Percentiles rank a stretch among this genome's conserved stretches.
phyloP scores from a whole-genome alignment of 2,113 vertebrate species.

The Addax nasomaculatus region DNA sequence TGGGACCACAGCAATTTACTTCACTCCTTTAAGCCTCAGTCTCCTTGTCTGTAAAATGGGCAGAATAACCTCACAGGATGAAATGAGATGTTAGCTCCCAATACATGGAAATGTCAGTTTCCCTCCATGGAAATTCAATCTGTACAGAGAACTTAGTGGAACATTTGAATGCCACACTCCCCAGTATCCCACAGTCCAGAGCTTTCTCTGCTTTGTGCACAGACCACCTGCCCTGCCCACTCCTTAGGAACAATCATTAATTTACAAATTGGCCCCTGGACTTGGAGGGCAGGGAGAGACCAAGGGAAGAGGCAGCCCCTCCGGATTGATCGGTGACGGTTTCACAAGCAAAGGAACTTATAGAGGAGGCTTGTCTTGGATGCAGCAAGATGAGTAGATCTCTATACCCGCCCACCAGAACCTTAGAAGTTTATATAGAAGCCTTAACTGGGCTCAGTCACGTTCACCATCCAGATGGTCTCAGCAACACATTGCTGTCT shows the following conservation, averaged over 20 bases:
- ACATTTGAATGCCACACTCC: background rate
- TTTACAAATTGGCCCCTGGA: background rate
- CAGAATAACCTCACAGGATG: background rate
- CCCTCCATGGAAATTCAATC: background rate
- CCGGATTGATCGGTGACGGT: accelerated
- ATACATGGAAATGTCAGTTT: background rate
- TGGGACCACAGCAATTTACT: background rate
- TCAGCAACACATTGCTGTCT: background rate
- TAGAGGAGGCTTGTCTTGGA: background rate
- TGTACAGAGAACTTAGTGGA: background rate
- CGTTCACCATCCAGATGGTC: background rate
- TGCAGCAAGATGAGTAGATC: background rate
- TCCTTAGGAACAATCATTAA: background rate
- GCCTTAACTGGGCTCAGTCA: background rate
- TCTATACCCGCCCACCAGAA: background rate
- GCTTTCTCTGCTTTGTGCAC: background rate
- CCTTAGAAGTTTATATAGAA: background rate
- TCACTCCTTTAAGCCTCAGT: background rate
- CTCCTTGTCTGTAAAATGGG: background rate
- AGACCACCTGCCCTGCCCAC: background rate
- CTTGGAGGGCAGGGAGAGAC: background rate
- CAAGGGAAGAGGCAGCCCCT: background rate
- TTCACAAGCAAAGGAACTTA: background rate
- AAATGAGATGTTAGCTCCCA: background rate
- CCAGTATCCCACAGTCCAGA: background rate